These are phyloP conservation scores for Apodemia mormo DNA, from an alignment of 2,888 invertebrate genomes.

Conservation along the genomic window DNA sequence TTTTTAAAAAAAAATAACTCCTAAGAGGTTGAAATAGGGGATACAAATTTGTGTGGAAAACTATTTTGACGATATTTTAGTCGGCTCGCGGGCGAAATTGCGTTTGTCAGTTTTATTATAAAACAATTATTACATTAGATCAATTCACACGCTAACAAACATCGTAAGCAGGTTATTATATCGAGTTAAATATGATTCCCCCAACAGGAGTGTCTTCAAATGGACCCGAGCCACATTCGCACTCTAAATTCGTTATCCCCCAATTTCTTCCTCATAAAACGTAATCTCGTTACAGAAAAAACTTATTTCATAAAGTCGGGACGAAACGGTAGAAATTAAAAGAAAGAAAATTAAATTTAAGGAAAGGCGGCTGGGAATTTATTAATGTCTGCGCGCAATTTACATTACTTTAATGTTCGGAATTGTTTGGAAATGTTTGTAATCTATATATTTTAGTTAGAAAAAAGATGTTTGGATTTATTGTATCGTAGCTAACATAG, in stretches of 20 bases:
- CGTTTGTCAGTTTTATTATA: too few species aligned
- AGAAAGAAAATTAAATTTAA: constrained; percentile 47
- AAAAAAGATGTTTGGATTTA: neutral
- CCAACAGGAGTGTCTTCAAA: constrained; percentile 6
- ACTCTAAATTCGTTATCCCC: constrained; percentile 67
- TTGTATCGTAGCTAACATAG: too few species aligned
- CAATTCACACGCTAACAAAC: neutral
- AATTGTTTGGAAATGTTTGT: constrained; percentile 15
- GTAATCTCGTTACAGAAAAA: constrained; percentile 75
- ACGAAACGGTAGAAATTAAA: constrained; percentile 62
- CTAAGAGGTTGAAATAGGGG: too few species aligned
- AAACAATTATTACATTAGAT: neutral
- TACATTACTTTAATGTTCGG: constrained; percentile 2
- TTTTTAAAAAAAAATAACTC: too few species aligned
- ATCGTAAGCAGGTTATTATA: constrained; percentile 4
- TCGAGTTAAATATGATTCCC: neutral
- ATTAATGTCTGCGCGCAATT: constrained; percentile 12
- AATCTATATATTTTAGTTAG: neutral
- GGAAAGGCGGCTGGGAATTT: constrained; percentile 9
- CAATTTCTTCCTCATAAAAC: constrained; percentile 74
- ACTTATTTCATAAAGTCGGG: constrained; percentile 74
- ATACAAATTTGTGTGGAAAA: too few species aligned
- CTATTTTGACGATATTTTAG: too few species aligned
- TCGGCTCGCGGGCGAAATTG: too few species aligned
- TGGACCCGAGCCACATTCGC: constrained; percentile 37